phyloP scores from a whole-genome alignment of 1,140 invertebrate genomes.

The Eubasilissa regina region DNA sequence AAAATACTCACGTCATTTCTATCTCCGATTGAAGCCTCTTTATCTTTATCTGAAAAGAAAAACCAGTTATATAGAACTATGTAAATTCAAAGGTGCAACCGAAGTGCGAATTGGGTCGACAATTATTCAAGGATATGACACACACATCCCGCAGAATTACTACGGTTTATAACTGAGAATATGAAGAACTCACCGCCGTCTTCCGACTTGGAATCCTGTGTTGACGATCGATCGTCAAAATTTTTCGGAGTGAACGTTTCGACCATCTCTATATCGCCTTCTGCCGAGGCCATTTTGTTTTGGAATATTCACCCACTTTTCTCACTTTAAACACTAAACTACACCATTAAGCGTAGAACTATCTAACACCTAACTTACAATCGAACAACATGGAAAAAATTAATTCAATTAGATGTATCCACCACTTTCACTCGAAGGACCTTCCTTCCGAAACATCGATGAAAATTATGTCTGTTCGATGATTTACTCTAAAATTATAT shows the following conservation, averaged over 20 bases:
- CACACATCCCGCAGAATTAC: not conserved
- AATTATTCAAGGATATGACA: constrained; percentile 22
- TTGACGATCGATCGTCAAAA: constrained; percentile 63
- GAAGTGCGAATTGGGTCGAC: constrained; percentile 37
- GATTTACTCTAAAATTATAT: constrained; percentile 38
- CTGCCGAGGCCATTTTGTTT: constrained; percentile 58
- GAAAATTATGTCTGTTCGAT: constrained; percentile 52
- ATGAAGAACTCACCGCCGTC: constrained; percentile 68
- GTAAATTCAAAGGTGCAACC: constrained; percentile 2
- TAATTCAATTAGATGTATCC: constrained; percentile 43
- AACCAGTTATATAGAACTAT: constrained; percentile 34
- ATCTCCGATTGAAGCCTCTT: constrained; percentile 50
- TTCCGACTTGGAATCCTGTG: constrained; percentile 65
- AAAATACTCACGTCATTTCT: constrained; percentile 58
- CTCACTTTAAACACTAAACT: constrained; percentile 38
- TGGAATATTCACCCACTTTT: constrained; percentile 43
- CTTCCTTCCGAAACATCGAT: constrained; percentile 50
- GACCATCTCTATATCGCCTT: constrained; percentile 72
- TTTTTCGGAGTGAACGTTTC: constrained; percentile 64
- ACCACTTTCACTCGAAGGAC: constrained; percentile 47
- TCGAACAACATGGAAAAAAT: constrained; percentile 41
- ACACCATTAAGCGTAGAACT: constrained; percentile 46
- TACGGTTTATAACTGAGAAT: constrained; percentile 39
- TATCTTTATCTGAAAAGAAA: constrained; percentile 58
- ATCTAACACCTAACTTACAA: constrained; percentile 33